Evolutionary conservation across 2,888 invertebrate genomes (phyloP), one percentile per base, ranked within the genome.

Genomic region (Drosophila borealis): DNA sequence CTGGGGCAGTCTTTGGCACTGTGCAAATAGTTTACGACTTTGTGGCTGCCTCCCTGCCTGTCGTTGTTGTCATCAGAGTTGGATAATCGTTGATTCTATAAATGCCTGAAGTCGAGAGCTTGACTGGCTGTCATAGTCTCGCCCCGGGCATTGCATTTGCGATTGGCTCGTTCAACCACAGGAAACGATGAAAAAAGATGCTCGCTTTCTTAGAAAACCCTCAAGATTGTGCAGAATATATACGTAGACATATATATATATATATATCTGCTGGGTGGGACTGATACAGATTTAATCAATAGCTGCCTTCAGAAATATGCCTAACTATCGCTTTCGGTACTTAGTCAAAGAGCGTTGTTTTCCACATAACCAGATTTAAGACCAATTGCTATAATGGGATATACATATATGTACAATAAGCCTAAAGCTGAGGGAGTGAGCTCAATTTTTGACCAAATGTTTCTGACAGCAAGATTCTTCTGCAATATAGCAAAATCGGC

Each of bases 71-170:
- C 61, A 60, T 50, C 61, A 44, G 37, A 60, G 80, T 73, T 80
- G 84, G 78, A 81, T 80, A 83, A 83, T 80, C 77, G 80, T 77
- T 74, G 81, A 83, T 83, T 77, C 80, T 67, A 68, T 83, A 80
- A 83, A 84, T 83, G 80, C 81, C 74, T 63, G 36, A 49, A 80
- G 66, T 69, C 60, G 61, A 63, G 66, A 59, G 67, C 77, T 76
- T 80, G 63, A 67, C 66, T 62, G 57, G 48, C 44, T 70, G 55
- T 11, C 36, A 21, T 51, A 45, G 42, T 41, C 48, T 41, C 39
- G 59, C 50, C 61, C 33, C 44, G 17, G 63, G 41, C 50, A 48
- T 41, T 49, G 34, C 29, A 42, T 49, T 36, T 34, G 36, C 45
- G 55, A 62, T 62, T 63, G 64, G 48, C 25, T 39, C 45, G 29